Base-by-base conservation (phyloP, 2,797 vertebrate genomes). In the Spheniscus humboldti region DNA sequence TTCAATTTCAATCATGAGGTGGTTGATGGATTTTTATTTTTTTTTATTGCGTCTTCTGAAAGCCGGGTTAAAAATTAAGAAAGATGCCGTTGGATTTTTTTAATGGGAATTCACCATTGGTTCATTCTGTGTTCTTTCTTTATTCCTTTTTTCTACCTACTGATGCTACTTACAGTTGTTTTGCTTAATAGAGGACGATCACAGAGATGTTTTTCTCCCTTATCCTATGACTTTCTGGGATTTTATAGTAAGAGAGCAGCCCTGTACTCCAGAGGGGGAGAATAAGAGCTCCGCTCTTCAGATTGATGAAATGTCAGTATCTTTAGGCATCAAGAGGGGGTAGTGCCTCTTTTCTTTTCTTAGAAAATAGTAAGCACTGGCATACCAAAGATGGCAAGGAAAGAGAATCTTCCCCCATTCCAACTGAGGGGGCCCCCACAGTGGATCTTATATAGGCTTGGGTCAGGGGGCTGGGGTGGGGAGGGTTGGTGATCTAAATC, bases 101-200 rank as follows among this genome's bases (percentile, higher is more conserved):
- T 33, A 74, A 69, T 55, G 28, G 69, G 88, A 96, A 94, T 96
- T 96, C 94, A 93, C 86, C 90, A 82, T 91, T 95, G 90, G 37
- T 93, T 95, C 92, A 94, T 96, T 96, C 89, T 84, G 35, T 45
- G 5, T 73, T 92, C 12, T 8, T 69, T 91, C 31, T 72, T 92
- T 87, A 57, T 84, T 83, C 35, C 7, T 92, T 7, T 57, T 85
- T 87, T 82, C 64, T 81, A 88, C 15, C 48, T 86, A 24, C 17
- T 67, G 68, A 35, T 63, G 30, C 39, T 83, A 41, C 28, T 68
- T 82, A 14, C 0, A 63, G 31, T 30, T 88, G 50, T 64, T 94
- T 55, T 79, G 39, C 59, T 76, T 85, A 33, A 41, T n/a, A 63
- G 55, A 43, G 37, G 20, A 81, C 66, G 24, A 60, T 69, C 25